Percentiles rank a stretch among this genome's conserved stretches.
Evolutionary conservation across 2,888 invertebrate species (phyloP).

Genomic region (Glaucopsyche alexis): DNA sequence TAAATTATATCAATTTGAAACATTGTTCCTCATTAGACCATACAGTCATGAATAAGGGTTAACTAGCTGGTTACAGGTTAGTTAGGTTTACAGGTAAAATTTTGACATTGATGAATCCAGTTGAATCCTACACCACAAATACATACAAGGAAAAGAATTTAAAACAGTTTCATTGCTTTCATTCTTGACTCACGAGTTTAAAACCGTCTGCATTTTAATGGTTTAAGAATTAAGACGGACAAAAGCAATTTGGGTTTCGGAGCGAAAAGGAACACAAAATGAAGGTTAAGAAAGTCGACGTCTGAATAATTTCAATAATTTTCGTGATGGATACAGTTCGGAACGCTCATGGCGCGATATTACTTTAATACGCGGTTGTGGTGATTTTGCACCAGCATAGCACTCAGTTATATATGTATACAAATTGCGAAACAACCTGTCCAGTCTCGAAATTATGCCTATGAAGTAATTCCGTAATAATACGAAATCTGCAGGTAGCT

Average conservation of each 20-base stretch:
- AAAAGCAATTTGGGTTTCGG: slow-evolving; percentile 44
- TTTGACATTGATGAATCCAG: background rate
- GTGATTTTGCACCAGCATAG: slow-evolving; percentile 49
- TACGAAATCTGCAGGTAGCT: background rate
- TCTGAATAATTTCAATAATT: slow-evolving; percentile 63
- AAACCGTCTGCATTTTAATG: slow-evolving; percentile 20
- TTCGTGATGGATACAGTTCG: slow-evolving; percentile 61
- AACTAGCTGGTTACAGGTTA: too few relatives aligned
- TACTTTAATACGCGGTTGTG: slow-evolving; percentile 65
- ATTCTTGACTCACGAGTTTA: slow-evolving; percentile 11
- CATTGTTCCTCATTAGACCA: too few relatives aligned
- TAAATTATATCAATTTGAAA: too few relatives aligned
- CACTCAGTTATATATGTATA: slow-evolving; percentile 51
- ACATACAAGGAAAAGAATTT: background rate
- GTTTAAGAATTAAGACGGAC: slow-evolving; percentile 37
- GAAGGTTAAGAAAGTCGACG: slow-evolving; percentile 39
- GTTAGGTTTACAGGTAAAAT: background rate
- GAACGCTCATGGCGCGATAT: slow-evolving; percentile 57
- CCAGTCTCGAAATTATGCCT: slow-evolving; percentile 48
- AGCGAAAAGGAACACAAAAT: slow-evolving; percentile 43
- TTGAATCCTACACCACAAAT: background rate
- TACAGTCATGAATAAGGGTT: too few relatives aligned
- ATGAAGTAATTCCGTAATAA: slow-evolving; percentile 53
- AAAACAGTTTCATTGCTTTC: background rate
- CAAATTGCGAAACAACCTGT: slow-evolving; percentile 65